Conservation (phyloP, 2,888 invertebrate species). For the Noctua pronuba region DNA sequence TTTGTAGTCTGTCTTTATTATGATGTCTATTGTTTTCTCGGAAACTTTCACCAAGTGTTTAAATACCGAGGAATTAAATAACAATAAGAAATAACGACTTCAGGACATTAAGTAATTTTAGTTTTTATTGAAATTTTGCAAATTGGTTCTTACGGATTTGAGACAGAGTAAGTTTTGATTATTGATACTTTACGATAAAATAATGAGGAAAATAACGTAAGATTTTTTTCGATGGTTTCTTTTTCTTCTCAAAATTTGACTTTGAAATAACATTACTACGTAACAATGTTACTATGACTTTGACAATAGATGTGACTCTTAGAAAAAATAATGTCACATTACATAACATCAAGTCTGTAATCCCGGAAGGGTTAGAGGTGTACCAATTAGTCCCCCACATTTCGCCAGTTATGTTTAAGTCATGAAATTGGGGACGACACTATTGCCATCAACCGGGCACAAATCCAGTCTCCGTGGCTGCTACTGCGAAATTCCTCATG, state of each 20-base stretch:
- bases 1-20: constrained; percentile 10
- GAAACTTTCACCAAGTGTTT: constrained; percentile 27
- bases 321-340: neutral
- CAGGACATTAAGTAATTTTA: constrained; percentile 2
- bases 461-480: too few relatives aligned
- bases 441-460: too few relatives aligned
- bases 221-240: neutral
- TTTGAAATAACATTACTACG: neutral
- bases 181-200: neutral
- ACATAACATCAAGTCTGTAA: too few relatives aligned
- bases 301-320: neutral
- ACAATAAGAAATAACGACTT: constrained; percentile 30
- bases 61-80: constrained; percentile 23
- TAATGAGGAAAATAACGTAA: neutral
- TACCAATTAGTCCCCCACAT: too few relatives aligned
- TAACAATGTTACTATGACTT: neutral
- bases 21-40: constrained; percentile 20
- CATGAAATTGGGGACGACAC: too few relatives aligned
- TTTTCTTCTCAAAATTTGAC: neutral
- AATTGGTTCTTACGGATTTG: neutral
- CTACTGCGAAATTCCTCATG: too few relatives aligned
- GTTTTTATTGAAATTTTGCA: constrained; percentile 11
- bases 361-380: too few relatives aligned
- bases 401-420: too few relatives aligned
- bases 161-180: neutral